These are phyloP conservation scores for Gallinago undulata DNA, from an alignment of 2,113 vertebrate species.

Conservation along the genomic window DNA sequence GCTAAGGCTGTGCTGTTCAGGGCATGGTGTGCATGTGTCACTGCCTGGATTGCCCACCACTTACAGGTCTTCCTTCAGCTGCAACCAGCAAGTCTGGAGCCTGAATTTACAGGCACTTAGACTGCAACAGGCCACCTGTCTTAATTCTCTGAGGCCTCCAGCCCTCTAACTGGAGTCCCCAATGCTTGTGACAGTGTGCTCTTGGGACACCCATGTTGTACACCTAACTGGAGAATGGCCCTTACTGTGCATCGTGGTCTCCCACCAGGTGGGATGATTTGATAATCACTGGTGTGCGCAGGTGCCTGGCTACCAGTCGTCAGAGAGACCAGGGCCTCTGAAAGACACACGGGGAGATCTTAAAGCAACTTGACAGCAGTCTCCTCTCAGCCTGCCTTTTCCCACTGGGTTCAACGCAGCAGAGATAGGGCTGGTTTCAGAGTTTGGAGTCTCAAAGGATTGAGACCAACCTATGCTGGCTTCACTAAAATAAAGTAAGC, in stretches of 20 bases:
- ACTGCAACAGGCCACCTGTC: background rate
- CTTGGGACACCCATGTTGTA: background rate
- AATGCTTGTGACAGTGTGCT: background rate
- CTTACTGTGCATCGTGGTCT: background rate
- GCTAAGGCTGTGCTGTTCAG: background rate
- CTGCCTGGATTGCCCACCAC: rapidly evolving
- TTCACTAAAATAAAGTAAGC: background rate
- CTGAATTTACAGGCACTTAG: background rate
- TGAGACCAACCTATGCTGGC: background rate
- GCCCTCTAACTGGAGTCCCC: background rate
- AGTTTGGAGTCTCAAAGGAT: background rate
- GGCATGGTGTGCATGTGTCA: background rate
- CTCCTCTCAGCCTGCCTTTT: background rate
- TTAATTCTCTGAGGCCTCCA: rapidly evolving
- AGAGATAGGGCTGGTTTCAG: background rate
- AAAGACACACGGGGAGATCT: background rate
- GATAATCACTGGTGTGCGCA: background rate
- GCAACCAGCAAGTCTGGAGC: background rate
- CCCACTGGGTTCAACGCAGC: background rate
- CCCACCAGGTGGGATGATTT: background rate
- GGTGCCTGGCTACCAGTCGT: background rate
- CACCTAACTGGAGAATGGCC: background rate
- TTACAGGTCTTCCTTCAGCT: background rate
- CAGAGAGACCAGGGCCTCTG: background rate
- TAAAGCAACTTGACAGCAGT: background rate